Percentiles rank a stretch among this genome's conserved stretches.
These are phyloP conservation scores for Myzus persicae DNA, from an alignment of 1,140 invertebrate genomes.

Conservation along the genomic window DNA sequence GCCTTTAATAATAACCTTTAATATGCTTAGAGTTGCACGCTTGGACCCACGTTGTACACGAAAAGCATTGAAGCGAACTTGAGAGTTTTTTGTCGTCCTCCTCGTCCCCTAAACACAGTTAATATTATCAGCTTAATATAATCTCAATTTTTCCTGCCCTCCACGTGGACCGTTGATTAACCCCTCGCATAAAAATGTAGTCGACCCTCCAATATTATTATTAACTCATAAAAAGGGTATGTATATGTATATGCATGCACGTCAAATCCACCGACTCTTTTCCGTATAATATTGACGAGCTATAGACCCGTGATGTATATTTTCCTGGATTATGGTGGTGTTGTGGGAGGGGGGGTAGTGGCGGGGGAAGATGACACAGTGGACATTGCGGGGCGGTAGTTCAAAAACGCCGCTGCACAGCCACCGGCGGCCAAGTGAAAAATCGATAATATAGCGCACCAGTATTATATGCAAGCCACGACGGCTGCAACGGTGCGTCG, in stretches of 20 bases:
- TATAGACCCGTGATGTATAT: conserved; percentile 14
- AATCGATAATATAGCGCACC: conserved; percentile 48
- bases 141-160: conserved; percentile 53
- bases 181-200: conserved; percentile 43
- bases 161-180: conserved; percentile 26
- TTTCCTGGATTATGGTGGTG: background rate
- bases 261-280: conserved; percentile 13
- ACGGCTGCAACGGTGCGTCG: background rate
- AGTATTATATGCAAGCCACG: conserved; percentile 12
- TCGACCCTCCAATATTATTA: conserved; percentile 49
- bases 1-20: conserved; percentile 32
- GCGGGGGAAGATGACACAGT: conserved; percentile 45
- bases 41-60: background rate
- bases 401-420: conserved; percentile 45
- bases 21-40: conserved; percentile 26
- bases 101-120: conserved; percentile 31
- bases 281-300: conserved; percentile 45
- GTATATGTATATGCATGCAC: background rate
- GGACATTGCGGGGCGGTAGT: conserved; percentile 31
- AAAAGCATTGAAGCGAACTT: conserved; percentile 36
- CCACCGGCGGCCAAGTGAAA: conserved; percentile 40
- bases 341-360: background rate
- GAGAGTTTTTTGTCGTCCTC: conserved; percentile 2
- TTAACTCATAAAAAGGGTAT: conserved; percentile 49
- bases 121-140: conserved; percentile 56